A percentile compares a stretch with the other conserved stretches of the same genome.
Conservation (phyloP, 2,888 invertebrate species). For the Ormyrus nitidulus region DNA sequence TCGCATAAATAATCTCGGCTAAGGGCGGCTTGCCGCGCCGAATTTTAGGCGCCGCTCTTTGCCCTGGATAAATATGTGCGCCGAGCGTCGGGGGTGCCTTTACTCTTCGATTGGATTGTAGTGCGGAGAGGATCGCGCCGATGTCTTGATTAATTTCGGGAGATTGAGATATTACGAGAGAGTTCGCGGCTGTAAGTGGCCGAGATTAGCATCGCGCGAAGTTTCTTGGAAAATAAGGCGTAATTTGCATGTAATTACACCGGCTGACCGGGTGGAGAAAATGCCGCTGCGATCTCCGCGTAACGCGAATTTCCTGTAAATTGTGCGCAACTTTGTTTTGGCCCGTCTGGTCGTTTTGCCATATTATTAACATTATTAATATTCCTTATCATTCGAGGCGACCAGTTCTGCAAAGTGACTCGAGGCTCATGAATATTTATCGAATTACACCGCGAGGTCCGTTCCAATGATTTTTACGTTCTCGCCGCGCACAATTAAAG, state of each 20-base stretch:
- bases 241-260: too few species aligned
- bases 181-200: too few species aligned
- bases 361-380: constrained; percentile 2
- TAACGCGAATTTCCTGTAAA: neutral
- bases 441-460: neutral
- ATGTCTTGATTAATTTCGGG: neutral
- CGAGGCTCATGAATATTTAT: constrained; percentile 1
- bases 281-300: too few species aligned
- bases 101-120: too few species aligned
- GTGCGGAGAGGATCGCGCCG: neutral
- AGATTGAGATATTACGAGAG: neutral
- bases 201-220: too few species aligned
- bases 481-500: neutral
- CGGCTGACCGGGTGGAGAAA: too few species aligned
- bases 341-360: neutral
- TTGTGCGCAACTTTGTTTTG: neutral
- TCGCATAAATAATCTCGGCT: constrained; percentile 37
- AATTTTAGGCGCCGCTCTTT: constrained; percentile 1
- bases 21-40: neutral
- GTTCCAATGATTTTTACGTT: constrained; percentile 19
- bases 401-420: neutral
- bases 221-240: too few species aligned
- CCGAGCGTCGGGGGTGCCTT: too few species aligned
- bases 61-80: neutral
- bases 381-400: neutral